Percentiles rank a stretch among this genome's conserved stretches.
Evolutionary conservation across 2,797 vertebrate genomes (phyloP).

Genomic region (Poeciliopsis turneri): DNA sequence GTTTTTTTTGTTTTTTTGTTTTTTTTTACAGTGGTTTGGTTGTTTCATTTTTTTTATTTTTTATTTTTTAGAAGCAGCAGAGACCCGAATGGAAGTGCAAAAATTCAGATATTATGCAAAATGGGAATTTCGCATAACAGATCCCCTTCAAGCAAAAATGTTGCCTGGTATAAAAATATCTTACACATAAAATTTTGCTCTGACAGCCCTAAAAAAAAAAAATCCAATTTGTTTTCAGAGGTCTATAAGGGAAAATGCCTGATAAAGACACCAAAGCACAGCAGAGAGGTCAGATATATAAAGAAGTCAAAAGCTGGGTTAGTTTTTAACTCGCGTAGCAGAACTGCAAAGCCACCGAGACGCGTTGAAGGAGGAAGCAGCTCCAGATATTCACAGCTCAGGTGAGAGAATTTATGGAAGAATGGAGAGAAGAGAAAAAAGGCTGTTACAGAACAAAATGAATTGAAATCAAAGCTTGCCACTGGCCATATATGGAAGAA

Average conservation of each 20-base stretch:
- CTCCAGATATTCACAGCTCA: neutral
- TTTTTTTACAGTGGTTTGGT: too few species aligned
- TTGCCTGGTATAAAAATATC: neutral
- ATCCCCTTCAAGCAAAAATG: neutral
- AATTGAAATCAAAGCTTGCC: neutral
- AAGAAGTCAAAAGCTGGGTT: neutral
- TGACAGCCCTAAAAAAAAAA: neutral
- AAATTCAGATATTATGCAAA: too few species aligned
- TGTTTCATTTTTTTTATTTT: too few species aligned
- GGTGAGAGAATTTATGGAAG: neutral
- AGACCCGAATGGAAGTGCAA: too few species aligned
- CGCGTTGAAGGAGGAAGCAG: neutral
- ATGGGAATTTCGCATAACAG: too few species aligned
- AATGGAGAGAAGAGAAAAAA: neutral
- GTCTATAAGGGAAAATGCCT: neutral
- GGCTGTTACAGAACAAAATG: neutral
- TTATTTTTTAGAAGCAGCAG: too few species aligned
- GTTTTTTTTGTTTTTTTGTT: too few species aligned
- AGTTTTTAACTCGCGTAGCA: neutral
- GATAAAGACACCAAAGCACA: too few species aligned
- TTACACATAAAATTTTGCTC: neutral
- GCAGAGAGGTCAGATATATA: neutral
- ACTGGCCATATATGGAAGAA: neutral
- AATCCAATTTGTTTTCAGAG: neutral
- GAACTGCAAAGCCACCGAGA: neutral